Evolutionary conservation across 2,888 invertebrate species (phyloP).

Genomic region (Chydorus sphaericus): DNA sequence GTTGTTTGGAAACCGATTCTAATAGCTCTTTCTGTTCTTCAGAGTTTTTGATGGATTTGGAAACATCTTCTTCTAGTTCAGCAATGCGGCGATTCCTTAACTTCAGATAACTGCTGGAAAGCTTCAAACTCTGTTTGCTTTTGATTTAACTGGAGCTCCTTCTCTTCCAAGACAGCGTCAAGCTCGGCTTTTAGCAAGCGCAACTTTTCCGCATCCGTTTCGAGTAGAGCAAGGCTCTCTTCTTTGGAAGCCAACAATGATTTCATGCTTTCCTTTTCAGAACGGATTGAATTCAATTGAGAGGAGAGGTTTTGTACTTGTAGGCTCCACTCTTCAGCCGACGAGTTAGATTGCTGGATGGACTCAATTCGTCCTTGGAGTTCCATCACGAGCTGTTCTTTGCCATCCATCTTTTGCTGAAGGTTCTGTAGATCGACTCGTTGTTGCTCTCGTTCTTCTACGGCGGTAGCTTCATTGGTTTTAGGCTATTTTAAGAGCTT

Average conservation of each 20-base stretch:
- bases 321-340: background rate
- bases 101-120: no score
- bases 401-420: background rate
- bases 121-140: no score
- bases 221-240: no score
- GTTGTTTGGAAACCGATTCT: background rate
- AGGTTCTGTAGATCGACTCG: background rate
- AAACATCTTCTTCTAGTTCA: background rate
- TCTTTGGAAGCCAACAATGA: conserved; percentile 16
- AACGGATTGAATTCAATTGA: background rate
- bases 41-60: background rate
- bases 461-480: background rate
- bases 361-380: no score
- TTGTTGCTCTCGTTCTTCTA: background rate
- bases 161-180: no score
- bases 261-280: background rate
- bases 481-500: background rate
- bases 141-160: no score
- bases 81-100: background rate
- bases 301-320: background rate
- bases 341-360: background rate
- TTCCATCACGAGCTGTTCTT: background rate
- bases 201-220: no score
- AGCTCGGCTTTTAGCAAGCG: no score
- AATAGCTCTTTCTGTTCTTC: background rate